Base-by-base conservation (phyloP, 2,797 vertebrate species). In the Myotis vivesi region DNA sequence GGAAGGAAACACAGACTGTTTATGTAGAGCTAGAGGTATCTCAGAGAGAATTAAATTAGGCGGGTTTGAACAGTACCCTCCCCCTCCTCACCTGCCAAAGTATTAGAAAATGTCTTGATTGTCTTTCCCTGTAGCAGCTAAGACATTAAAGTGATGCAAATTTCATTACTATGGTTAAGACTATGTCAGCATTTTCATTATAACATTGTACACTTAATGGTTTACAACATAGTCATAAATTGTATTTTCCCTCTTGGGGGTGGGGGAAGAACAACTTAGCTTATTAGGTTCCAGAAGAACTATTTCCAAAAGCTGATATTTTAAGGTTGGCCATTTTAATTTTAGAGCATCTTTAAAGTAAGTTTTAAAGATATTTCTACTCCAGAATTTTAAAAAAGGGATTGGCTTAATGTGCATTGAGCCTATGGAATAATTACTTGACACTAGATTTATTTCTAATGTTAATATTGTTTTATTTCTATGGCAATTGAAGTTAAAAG, bases 401-500 rank as follows among this genome's bases (percentile, higher is more conserved):
- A 82, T 36, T 49, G 1, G 15, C 23, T 92, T 80, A 51, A 81
- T 84, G 77, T 41, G 7, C 51, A 76, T 19, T 44, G 8, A 76
- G 4, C 1, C 15, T 71, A 30, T 41, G 30, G 25, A 88, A 73
- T 53, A 64, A 57, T 85, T 46, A 59, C 6, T 90, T 93, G 33
- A 85, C 83, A 85, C 12, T 49, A 28, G 11, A 25, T 83, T 85
- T 92, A 85, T 92, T 86, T 85, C 51, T 8, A 85, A 83, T 71
- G 25, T 55, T 46, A 79, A 80, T 76, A 72, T 84, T 83, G 15
- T 77, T 94, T 57, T 41, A 80, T 80, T 92, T 92, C 41, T 72
- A 30, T 72, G 59, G 53, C 71, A 94, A 72, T 87, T 95, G 36
- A 90, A 77, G 38, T 75, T 91, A 57, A 87, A 90, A 95, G 11